Percentiles rank a stretch among this genome's conserved stretches.
phyloP scores from a whole-genome alignment of 2,113 vertebrate genomes.

The Sebastes schlegelii region DNA sequence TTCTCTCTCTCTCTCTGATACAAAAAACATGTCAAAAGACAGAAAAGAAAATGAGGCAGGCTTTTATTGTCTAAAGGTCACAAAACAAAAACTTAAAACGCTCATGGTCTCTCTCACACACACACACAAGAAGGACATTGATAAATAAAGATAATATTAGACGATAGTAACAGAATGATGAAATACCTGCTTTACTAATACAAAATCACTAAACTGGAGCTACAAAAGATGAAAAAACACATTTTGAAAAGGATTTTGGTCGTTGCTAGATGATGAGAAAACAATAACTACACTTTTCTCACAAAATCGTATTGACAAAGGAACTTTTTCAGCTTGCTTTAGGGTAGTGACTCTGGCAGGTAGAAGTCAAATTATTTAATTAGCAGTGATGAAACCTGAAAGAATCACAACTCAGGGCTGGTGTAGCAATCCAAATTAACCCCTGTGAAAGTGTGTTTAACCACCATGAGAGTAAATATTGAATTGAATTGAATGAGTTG shows the following conservation, averaged over 20 bases:
- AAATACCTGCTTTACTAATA: neutral
- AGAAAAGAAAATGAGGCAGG: neutral
- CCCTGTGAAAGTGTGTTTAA: slow-evolving; percentile 21
- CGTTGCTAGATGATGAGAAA: neutral
- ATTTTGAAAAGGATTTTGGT: no score
- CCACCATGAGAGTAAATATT: slow-evolving; percentile 9
- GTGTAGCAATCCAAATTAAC: slow-evolving; percentile 22
- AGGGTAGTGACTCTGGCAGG: neutral
- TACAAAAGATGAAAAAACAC: neutral
- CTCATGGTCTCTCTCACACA: neutral
- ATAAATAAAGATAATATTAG: neutral
- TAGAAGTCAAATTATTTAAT: slow-evolving; percentile 14
- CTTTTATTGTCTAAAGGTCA: slow-evolving; percentile 18
- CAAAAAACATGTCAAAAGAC: slow-evolving; percentile 14
- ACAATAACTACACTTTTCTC: neutral
- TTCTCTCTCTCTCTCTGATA: neutral
- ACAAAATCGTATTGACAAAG: neutral
- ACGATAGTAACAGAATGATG: neutral
- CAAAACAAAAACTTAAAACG: slow-evolving; percentile 24
- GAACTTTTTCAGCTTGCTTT: neutral
- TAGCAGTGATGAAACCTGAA: slow-evolving; percentile 10
- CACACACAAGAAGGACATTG: neutral
- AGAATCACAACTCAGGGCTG: neutral
- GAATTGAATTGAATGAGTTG: no score
- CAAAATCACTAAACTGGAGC: neutral